Evolutionary conservation across 2,797 vertebrate species (phyloP), one percentile per base, ranked within the genome.

Genomic region (Loriculus beryllinus): DNA sequence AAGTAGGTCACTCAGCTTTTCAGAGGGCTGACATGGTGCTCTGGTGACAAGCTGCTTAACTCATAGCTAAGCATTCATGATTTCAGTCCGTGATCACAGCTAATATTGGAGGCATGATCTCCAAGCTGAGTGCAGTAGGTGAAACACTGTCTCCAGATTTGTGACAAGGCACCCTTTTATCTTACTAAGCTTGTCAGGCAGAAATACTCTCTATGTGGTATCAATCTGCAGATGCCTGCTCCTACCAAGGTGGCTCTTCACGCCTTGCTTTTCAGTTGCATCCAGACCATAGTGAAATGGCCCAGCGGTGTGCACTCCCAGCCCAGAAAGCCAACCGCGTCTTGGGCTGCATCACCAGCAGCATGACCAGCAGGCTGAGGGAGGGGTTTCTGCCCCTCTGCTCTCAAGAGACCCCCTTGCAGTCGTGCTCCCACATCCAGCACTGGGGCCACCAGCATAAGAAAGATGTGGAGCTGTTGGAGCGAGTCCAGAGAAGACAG

Each of bases 1-100:
- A 95, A 96, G 95, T 92, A 94, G 92, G 95, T 97, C 94, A 95
- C 51, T 87, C 10, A 19, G 90, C 89, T 93, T 94, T 89, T 90
- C 91, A 88, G 88, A 96, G 94, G 93, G 88, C 77, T 88, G 83
- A 95, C 92, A 93, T 45, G 54, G 76, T 92, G 86, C 89, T 93
- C 92, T 82, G 88, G 90, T 91, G 93, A 96, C 94, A 92, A 94
- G 83, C 92, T 90, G 86, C 90, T 92, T 96, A 95, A 93, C 90
- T 94, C 89, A 37, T 35, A 78, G 9, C 82, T 62, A 31, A 86
- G 82, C 1, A 0, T 49, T 87, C 82, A 7, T 26, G 80, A 62
- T 89, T 90, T 88, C 90, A 86, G 16, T 62, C 76, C 76, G 10
- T 5, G 79, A 86, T 64, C 95, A 52, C 82, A 83, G 90, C 79